phyloP scores from a whole-genome alignment of 2,113 vertebrate genomes.

The Petromus typicus region DNA sequence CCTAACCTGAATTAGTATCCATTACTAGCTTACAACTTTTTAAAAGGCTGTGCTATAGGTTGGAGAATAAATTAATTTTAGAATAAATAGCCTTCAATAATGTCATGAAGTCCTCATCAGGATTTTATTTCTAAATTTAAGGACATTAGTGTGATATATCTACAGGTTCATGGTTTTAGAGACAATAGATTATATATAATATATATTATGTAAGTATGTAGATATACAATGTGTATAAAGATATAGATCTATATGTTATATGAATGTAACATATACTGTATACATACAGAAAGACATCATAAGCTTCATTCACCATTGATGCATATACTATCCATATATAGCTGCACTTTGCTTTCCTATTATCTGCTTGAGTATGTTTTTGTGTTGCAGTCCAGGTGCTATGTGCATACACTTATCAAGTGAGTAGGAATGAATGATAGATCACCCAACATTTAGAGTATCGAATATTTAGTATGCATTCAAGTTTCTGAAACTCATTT shows the following conservation, averaged over 20 bases:
- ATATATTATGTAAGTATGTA: background rate
- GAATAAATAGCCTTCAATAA: background rate
- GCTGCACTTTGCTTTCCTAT: background rate
- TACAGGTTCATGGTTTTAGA: background rate
- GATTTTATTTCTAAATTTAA: conserved; percentile 37
- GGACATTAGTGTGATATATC: background rate
- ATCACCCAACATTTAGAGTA: conserved; percentile 42
- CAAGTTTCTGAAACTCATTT: conserved; percentile 43
- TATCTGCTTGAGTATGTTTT: background rate
- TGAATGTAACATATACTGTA: background rate
- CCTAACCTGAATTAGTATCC: background rate
- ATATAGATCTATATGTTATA: background rate
- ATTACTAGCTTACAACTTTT: background rate
- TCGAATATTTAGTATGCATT: conserved; percentile 6
- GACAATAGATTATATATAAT: background rate
- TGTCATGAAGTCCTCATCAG: conserved; percentile 27
- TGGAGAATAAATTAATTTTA: conserved; percentile 17
- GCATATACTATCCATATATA: background rate
- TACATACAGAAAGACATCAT: background rate
- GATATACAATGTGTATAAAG: background rate
- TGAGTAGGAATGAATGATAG: background rate
- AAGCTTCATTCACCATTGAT: background rate
- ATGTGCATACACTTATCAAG: background rate
- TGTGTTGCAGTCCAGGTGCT: background rate
- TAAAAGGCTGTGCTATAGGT: background rate